Percentiles rank a stretch among this genome's conserved stretches.
Evolutionary conservation across 2,797 vertebrate genomes (phyloP).

Genomic region (Peromyscus aztecus): DNA sequence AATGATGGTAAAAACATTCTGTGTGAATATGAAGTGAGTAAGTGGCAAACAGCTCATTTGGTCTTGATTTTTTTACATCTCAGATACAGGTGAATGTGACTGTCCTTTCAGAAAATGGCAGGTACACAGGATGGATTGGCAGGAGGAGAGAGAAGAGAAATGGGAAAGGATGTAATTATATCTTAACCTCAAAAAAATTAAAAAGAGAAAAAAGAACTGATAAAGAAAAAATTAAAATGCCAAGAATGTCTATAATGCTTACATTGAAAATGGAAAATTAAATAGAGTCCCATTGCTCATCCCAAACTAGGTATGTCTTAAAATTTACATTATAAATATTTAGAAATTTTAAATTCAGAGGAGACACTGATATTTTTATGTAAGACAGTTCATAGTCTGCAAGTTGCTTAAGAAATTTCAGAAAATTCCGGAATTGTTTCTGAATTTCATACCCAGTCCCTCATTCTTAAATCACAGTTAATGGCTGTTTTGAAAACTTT

Average conservation of each 20-base stretch:
- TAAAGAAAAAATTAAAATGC: background rate
- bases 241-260: constrained; percentile 3
- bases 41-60: background rate
- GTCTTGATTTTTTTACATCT: constrained; percentile 13
- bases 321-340: constrained; percentile 5
- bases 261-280: background rate
- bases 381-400: constrained; percentile 15
- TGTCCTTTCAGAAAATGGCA: background rate
- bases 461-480: constrained; percentile 1
- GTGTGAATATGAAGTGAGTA: background rate
- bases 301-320: background rate
- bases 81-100: background rate
- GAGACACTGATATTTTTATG: constrained; percentile 54
- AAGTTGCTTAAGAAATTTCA: constrained; percentile 52
- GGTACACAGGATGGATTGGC: background rate
- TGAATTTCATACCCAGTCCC: background rate
- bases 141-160: background rate
- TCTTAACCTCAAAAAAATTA: background rate
- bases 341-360: constrained; percentile 2
- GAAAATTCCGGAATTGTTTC: constrained; percentile 48
- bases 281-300: background rate
- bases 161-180: background rate
- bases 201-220: background rate
- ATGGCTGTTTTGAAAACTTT: background rate
- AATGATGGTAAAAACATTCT: background rate